A percentile compares a stretch with the other conserved stretches of the same genome.
These are phyloP conservation scores for Catalaphyllia jardinei DNA, from an alignment of 64 coral and sea anemone species.

Conservation along the genomic window DNA sequence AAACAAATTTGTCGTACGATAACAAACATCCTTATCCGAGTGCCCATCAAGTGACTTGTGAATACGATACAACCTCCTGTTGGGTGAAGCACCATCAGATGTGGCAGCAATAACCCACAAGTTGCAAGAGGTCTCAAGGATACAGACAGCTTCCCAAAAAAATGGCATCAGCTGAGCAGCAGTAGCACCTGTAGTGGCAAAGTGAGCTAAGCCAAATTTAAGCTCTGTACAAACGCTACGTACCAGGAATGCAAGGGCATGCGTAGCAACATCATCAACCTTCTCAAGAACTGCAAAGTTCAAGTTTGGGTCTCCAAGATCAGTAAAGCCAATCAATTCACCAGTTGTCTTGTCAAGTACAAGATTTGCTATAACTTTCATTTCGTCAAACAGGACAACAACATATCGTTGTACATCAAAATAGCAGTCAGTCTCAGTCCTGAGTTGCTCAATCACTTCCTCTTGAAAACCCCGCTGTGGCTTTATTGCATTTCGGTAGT, in stretches of 20 bases:
- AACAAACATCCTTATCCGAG: neutral
- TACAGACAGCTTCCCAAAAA: neutral
- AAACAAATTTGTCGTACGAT: constrained; percentile 4
- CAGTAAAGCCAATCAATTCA: neutral
- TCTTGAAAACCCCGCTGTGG: constrained; percentile 8
- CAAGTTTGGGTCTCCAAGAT: neutral
- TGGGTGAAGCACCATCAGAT: too few species aligned
- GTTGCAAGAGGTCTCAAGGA: neutral
- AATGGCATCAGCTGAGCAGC: constrained; percentile 1
- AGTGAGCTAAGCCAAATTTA: neutral
- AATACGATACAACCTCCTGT: neutral
- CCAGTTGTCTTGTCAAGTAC: constrained; percentile 18
- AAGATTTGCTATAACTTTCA: constrained; percentile 23
- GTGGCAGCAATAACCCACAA: neutral
- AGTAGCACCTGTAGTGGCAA: neutral
- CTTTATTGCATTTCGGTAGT: constrained; percentile 21
- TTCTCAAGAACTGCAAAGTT: constrained; percentile 20
- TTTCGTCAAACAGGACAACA: constrained; percentile 20
- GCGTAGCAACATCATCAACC: neutral
- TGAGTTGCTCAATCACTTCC: constrained; percentile 9
- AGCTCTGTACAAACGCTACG: constrained; percentile 9
- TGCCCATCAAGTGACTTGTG: neutral
- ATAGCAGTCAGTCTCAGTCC: neutral
- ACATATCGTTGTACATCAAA: constrained; percentile 38
- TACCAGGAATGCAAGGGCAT: constrained; percentile 11